Conservation (phyloP, 2,888 invertebrate species). For the Drosophila mayaguana region DNA sequence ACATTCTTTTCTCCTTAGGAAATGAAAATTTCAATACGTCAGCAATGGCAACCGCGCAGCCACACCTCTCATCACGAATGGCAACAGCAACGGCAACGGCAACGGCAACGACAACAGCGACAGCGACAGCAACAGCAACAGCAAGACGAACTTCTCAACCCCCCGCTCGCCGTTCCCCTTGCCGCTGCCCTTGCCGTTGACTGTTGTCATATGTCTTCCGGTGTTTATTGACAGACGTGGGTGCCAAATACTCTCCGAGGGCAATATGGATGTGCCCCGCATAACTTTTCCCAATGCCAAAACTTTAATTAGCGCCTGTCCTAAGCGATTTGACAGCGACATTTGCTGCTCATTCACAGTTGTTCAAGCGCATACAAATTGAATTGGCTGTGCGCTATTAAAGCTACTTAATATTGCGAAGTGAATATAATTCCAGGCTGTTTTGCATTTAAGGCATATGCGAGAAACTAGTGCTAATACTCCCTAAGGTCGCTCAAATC, state of each 20-base stretch:
- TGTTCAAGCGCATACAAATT: not conserved
- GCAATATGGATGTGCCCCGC: conserved; percentile 15
- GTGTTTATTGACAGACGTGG: conserved; percentile 60
- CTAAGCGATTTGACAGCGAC: conserved; percentile 31
- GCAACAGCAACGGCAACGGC: conserved; percentile 30
- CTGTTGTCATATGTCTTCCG: conserved; percentile 54
- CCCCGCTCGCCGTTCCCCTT: not conserved
- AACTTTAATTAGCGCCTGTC: conserved; percentile 49
- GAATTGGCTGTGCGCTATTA: not conserved
- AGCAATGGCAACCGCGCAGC: conserved; percentile 38
- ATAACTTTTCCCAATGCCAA: conserved; percentile 33
- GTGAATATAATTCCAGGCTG: not conserved
- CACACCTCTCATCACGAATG: conserved; percentile 12
- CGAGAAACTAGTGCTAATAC: too few relatives aligned
- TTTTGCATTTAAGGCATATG: not conserved
- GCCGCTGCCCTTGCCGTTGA: conserved; percentile 4
- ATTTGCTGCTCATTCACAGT: conserved; percentile 4
- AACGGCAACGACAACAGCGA: conserved; percentile 16
- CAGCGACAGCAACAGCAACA: not conserved
- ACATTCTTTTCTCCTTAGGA: conserved; percentile 52
- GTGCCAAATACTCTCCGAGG: conserved; percentile 26
- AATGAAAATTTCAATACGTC: conserved; percentile 77
- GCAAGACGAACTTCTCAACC: conserved; percentile 28
- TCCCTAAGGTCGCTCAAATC: too few relatives aligned
- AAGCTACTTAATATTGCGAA: not conserved